These are phyloP conservation scores for Hippopotamyrus pictus DNA, from an alignment of 2,797 vertebrate genomes.

Conservation along the genomic window DNA sequence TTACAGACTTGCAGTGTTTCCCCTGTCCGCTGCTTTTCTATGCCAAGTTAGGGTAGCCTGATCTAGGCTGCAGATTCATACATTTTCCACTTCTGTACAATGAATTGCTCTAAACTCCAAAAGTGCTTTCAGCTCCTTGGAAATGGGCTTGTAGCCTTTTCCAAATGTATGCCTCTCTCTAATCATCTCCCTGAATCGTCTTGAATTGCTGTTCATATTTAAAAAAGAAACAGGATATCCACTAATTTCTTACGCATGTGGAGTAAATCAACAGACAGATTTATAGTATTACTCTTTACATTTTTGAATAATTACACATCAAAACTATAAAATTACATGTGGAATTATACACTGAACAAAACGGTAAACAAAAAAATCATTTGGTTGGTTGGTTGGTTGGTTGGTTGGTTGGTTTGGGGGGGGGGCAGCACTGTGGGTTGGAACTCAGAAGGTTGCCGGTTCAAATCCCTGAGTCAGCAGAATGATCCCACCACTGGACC, in stretches of 20 bases:
- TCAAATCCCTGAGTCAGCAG: neutral
- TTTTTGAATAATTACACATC: neutral
- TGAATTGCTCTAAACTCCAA: neutral
- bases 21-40: neutral
- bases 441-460: no score
- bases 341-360: neutral
- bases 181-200: neutral
- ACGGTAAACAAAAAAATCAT: neutral
- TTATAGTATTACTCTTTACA: neutral
- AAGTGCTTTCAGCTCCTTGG: neutral
- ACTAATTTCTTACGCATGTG: neutral
- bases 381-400: no score
- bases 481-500: neutral
- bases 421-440: no score
- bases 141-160: neutral
- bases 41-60: neutral
- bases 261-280: neutral
- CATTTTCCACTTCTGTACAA: neutral
- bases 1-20: neutral
- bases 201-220: neutral
- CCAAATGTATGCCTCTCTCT: neutral
- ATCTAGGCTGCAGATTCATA: neutral
- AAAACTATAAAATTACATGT: neutral
- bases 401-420: no score
- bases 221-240: neutral